These are phyloP conservation scores for Ophioderma brevispina DNA, from an alignment of 35 echinoderm and acorn worm genomes.

Conservation along the genomic window DNA sequence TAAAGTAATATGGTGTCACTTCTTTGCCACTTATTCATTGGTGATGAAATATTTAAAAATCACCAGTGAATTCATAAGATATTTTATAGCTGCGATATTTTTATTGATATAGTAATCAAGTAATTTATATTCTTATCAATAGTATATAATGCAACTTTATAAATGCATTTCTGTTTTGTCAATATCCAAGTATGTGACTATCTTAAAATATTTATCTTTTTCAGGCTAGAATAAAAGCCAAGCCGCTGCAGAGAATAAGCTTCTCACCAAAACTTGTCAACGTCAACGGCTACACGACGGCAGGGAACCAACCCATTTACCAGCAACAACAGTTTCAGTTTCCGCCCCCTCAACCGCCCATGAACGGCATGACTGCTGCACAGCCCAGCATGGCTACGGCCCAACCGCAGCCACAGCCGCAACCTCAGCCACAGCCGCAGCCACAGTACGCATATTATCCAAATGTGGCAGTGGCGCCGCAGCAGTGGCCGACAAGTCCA, in stretches of 20 bases:
- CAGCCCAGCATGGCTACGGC: constrained; percentile 6
- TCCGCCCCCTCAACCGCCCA: neutral
- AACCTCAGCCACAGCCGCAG: constrained; percentile 40
- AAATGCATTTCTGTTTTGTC: too few relatives aligned
- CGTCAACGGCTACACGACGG: constrained; percentile 64
- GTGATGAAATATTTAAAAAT: too few relatives aligned
- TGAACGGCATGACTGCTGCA: constrained; percentile 26
- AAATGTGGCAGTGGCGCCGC: constrained; percentile 53
- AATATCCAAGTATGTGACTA: too few relatives aligned
- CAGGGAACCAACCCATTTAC: constrained; percentile 61
- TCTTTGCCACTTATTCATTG: too few relatives aligned
- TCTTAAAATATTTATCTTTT: too few relatives aligned
- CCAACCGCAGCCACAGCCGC: constrained; percentile 30
- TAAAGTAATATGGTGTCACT: too few relatives aligned
- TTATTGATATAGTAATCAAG: too few relatives aligned
- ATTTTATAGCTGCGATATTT: too few relatives aligned
- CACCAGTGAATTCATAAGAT: too few relatives aligned
- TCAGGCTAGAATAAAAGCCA: constrained; percentile 98
- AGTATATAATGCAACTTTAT: too few relatives aligned
- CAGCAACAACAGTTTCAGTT: constrained; percentile 79
- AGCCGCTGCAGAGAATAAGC: constrained; percentile 88
- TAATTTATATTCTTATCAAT: too few relatives aligned
- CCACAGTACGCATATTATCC: constrained; percentile 77
- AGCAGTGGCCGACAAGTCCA: constrained; percentile 80
- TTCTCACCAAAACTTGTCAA: constrained; percentile 70